Evolutionary conservation across 2,797 vertebrate species (phyloP).

Genomic region (Rhinella marina): DNA sequence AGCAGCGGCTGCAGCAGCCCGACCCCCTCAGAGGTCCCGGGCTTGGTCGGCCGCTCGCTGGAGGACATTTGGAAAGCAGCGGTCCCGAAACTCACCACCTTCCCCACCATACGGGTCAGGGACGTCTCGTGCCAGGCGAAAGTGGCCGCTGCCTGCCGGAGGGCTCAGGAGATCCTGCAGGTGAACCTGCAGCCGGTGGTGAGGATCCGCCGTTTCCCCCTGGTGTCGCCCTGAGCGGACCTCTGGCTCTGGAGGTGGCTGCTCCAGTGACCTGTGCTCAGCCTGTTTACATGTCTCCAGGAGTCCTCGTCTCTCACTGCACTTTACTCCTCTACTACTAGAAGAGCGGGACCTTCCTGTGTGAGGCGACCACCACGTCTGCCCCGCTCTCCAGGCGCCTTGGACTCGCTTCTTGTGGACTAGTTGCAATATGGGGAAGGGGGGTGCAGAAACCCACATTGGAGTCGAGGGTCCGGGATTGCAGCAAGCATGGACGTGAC

Average conservation of each 20-base stretch:
- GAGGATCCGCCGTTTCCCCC: slow-evolving; percentile 73
- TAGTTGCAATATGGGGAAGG: slow-evolving; percentile 49
- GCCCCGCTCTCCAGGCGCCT: not conserved
- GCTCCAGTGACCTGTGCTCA: not conserved
- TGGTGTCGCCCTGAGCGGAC: slow-evolving; percentile 54
- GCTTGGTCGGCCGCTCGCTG: slow-evolving; percentile 65
- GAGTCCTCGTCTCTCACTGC: slow-evolving; percentile 31
- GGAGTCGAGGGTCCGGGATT: not conserved
- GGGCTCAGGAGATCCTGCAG: slow-evolving; percentile 71
- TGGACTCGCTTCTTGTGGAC: not conserved
- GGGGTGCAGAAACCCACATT: not conserved
- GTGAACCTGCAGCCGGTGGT: slow-evolving; percentile 77
- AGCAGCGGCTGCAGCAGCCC: slow-evolving; percentile 41
- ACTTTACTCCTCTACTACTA: slow-evolving; percentile 58
- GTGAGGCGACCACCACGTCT: slow-evolving; percentile 5
- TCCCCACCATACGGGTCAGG: slow-evolving; percentile 74
- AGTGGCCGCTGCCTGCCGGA: slow-evolving; percentile 69
- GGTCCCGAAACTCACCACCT: slow-evolving; percentile 69
- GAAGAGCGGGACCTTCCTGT: slow-evolving; percentile 10
- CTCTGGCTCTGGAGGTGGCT: not conserved
- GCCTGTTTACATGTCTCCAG: slow-evolving; percentile 51
- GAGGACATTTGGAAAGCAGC: slow-evolving; percentile 77
- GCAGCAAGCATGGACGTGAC: too few species aligned
- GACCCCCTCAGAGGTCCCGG: slow-evolving; percentile 57
- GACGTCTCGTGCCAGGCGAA: slow-evolving; percentile 73